A percentile compares a stretch with the other conserved stretches of the same genome.
Conservation (phyloP, 2,113 vertebrate species). For the Podarcis cretensis region DNA sequence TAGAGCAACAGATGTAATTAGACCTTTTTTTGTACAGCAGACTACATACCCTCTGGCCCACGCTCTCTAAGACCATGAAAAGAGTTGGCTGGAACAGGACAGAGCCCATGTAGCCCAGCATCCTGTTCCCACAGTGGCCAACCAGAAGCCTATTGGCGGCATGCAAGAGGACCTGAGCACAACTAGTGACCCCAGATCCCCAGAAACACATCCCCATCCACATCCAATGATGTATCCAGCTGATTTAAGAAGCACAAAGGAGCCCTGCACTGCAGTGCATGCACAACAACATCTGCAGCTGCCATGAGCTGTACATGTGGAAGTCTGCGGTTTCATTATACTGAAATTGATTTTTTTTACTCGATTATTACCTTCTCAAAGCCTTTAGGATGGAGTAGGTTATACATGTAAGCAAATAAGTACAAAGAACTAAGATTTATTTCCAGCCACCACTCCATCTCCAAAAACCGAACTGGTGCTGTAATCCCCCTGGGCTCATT, state of each 20-base stretch:
- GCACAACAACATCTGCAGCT: background rate
- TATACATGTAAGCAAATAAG: conserved; percentile 6
- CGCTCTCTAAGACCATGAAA: too few species aligned
- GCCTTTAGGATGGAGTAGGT: background rate
- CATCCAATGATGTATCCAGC: background rate
- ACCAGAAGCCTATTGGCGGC: too few species aligned
- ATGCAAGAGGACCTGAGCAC: too few species aligned
- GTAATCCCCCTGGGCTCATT: conserved; percentile 10
- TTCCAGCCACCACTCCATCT: background rate
- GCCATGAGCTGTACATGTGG: background rate
- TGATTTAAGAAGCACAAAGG: background rate
- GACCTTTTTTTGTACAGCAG: too few species aligned
- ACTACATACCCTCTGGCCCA: too few species aligned
- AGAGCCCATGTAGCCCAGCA: too few species aligned
- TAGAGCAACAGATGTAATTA: too few species aligned
- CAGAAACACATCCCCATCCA: background rate
- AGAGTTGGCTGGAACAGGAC: too few species aligned
- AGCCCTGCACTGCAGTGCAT: background rate
- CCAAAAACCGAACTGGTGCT: background rate
- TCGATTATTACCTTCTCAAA: background rate
- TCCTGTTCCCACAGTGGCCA: too few species aligned
- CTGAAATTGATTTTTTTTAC: too few species aligned
- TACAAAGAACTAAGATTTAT: background rate
- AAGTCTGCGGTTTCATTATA: background rate
- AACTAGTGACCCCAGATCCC: background rate